Evolutionary conservation across 2,888 invertebrate genomes (phyloP).

Genomic region (Drymonia ruficornis): DNA sequence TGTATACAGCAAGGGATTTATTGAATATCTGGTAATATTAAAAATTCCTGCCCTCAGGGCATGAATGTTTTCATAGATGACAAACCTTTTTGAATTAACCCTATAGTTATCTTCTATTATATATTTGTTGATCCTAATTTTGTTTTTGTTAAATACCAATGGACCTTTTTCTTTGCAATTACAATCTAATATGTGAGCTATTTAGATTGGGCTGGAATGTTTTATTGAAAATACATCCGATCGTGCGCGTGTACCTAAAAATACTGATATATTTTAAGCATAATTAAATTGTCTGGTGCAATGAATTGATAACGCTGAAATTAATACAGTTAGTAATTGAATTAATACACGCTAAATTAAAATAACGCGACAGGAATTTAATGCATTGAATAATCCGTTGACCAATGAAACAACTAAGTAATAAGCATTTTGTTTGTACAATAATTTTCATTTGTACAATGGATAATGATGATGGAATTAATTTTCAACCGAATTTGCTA

Average conservation of each 20-base stretch:
- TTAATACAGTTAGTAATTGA: conserved; percentile 16
- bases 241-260: not conserved
- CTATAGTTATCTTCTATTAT: conserved; percentile 24
- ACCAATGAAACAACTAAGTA: conserved; percentile 24
- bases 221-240: not conserved
- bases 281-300: no score
- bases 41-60: conserved; percentile 59
- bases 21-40: conserved; percentile 63
- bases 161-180: conserved; percentile 1
- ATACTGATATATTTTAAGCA: no score
- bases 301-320: conserved; percentile 14
- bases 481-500: conserved; percentile 27
- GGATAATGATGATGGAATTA: conserved; percentile 42
- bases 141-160: conserved; percentile 14
- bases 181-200: conserved; percentile 3
- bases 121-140: conserved; percentile 26
- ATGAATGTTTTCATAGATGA: conserved; percentile 37
- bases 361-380: conserved; percentile 21
- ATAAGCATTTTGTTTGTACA: conserved; percentile 29
- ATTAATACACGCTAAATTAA: conserved; percentile 26
- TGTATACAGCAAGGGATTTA: conserved; percentile 55
- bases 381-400: conserved; percentile 21
- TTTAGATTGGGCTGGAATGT: not conserved
- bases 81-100: conserved; percentile 37
- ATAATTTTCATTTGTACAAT: conserved; percentile 39